Base-by-base conservation (phyloP, 2,113 vertebrate genomes). In the Ariopsis seemanni region DNA sequence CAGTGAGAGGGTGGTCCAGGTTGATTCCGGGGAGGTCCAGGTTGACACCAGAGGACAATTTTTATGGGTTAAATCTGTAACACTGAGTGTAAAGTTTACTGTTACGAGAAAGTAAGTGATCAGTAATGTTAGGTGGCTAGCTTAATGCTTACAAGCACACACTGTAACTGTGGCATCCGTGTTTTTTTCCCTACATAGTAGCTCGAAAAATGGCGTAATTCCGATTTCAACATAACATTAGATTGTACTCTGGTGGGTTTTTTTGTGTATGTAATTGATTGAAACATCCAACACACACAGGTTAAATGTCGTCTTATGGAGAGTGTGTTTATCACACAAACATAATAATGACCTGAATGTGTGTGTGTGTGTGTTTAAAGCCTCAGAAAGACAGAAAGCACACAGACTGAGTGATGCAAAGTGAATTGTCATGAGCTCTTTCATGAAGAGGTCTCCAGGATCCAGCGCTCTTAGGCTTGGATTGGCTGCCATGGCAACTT, bases 401-500 rank as follows among this genome's bases (percentile, higher is more conserved):
- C 72, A 75, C 48, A 75, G 50, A 85, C 53, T 74, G 82, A 52
- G n/a, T 74, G 85, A 34, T 85, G 79, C 80, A 63, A 60, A n/a
- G 22, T 4, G 0, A 17, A 58, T 81, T 60, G 79, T 81, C 57
- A 42, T 42, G 77, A 77, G 83, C 53, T 63, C 67, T 86, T 84
- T 83, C 25, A 30, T 58, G 7, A 84, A 77, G 85, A 83, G 85
- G 63, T 77, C 88, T 86, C 30, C 12, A 84, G 71, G 84, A 62
- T 74, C 69, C 34, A 27, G 72, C n/a, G 22, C 60, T 89, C 84
- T 52, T 79, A 79, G 75, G 79, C 50, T 84, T 86, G 20, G 74
- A 90, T 57, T 72, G 88, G 88, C 53, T 91, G 57, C 89, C 88
- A 90, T 91, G 90, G 87, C 83, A 90, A 91, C 91, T 11, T 62